Conservation (phyloP, 2,113 vertebrate species). For the Symphodus melops region DNA sequence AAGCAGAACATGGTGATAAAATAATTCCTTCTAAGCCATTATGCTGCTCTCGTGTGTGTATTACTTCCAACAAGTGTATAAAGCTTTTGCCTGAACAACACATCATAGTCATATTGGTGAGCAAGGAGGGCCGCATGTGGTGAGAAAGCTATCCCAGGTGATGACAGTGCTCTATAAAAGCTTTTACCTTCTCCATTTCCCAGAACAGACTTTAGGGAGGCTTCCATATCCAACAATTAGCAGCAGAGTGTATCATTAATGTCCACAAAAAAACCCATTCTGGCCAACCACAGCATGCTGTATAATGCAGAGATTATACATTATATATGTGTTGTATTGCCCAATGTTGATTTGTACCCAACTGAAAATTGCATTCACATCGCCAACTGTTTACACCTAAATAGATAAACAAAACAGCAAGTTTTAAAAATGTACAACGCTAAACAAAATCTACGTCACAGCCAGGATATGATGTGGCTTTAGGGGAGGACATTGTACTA, state of each 20-base stretch:
- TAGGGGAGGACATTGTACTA: conserved; percentile 12
- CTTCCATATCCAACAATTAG: conserved; percentile 67
- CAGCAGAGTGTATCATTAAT: conserved; percentile 61
- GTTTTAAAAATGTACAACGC: not conserved
- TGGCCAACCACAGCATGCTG: conserved; percentile 4
- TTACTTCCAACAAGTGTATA: conserved; percentile 44
- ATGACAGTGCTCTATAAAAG: conserved; percentile 62
- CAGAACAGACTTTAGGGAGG: conserved; percentile 60
- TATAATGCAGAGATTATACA: conserved; percentile 20
- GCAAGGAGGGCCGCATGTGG: conserved; percentile 22
- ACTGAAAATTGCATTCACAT: not conserved
- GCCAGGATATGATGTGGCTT: not conserved
- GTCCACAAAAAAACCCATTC: conserved; percentile 55
- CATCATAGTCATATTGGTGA: not conserved
- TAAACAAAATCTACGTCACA: not conserved
- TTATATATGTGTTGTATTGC: conserved; percentile 14
- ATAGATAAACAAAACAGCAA: not conserved
- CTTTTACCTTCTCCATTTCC: conserved; percentile 69
- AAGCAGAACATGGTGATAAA: not conserved
- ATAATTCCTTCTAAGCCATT: not conserved
- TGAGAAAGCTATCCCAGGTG: conserved; percentile 52
- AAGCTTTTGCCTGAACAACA: conserved; percentile 33
- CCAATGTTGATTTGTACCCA: not conserved
- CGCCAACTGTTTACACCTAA: not conserved
- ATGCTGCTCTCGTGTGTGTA: not conserved